phyloP scores from a whole-genome alignment of 2,797 vertebrate species.

The Halcyon chelicuti region DNA sequence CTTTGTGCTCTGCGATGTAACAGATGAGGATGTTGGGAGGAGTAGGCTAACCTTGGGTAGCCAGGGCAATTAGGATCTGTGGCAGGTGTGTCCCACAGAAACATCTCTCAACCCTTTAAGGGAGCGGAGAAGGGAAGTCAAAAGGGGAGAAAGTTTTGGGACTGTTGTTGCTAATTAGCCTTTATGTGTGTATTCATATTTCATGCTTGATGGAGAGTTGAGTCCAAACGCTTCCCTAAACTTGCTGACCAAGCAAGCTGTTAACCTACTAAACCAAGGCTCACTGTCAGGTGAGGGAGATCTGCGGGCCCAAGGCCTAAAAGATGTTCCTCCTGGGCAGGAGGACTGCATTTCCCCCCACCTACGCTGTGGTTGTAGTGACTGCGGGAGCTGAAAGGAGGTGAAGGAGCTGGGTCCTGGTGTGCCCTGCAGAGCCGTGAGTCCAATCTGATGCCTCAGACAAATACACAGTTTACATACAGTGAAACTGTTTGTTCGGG shows the following conservation, averaged over 20 bases:
- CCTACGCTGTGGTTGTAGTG: neutral
- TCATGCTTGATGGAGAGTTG: neutral
- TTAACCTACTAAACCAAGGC: neutral
- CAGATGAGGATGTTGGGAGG: neutral
- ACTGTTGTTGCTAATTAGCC: neutral
- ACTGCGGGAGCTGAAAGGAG: neutral
- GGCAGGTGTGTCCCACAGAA: neutral
- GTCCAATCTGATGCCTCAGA: neutral
- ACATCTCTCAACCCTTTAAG: neutral
- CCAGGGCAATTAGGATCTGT: neutral
- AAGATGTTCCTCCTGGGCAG: neutral
- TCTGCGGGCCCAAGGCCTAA: neutral
- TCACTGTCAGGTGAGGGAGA: neutral
- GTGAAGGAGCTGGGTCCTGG: neutral
- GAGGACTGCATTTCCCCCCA: neutral
- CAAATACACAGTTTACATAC: neutral
- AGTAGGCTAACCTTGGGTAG: neutral
- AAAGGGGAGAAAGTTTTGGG: neutral
- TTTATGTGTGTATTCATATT: neutral
- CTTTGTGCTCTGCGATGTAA: fast-evolving
- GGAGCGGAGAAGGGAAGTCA: neutral
- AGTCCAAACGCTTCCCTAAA: neutral
- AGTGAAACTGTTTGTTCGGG: neutral
- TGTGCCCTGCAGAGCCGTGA: neutral
- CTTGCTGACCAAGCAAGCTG: neutral